A percentile compares a stretch with the other conserved stretches of the same genome.
phyloP scores from a whole-genome alignment of 2,888 invertebrate genomes.

The Tanypteryx hageni region DNA sequence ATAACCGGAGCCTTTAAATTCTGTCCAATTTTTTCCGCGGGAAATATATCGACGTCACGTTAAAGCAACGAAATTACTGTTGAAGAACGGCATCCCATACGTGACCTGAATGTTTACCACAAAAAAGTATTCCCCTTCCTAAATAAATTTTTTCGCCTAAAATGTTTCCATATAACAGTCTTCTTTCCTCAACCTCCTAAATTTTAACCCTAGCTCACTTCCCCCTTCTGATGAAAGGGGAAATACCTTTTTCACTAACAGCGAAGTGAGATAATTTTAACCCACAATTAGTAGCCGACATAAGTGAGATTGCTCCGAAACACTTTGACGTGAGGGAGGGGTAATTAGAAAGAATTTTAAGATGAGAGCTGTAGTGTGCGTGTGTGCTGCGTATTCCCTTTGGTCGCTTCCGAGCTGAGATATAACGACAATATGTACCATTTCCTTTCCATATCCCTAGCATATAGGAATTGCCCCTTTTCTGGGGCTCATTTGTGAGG shows the following conservation, averaged over 20 bases:
- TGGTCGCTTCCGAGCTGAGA: neutral
- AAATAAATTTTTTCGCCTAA: slow-evolving; percentile 15
- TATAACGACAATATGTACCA: neutral
- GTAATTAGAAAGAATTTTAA: neutral
- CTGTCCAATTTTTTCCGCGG: neutral
- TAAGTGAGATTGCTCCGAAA: neutral
- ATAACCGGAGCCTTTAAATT: neutral
- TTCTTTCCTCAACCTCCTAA: too few relatives aligned
- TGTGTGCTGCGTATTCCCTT: neutral
- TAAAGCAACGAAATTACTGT: neutral
- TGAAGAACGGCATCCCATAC: neutral
- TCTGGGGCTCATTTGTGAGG: neutral
- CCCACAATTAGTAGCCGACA: slow-evolving; percentile 5
- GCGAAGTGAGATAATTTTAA: neutral
- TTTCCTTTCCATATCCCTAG: slow-evolving; percentile 3
- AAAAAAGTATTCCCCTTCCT: neutral
- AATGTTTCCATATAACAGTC: slow-evolving; percentile 1
- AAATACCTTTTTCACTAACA: neutral
- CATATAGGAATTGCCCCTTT: neutral
- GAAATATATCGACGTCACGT: neutral
- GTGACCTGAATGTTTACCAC: slow-evolving; percentile 20
- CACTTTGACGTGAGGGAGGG: neutral
- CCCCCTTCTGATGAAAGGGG: neutral
- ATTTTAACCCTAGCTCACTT: too few relatives aligned
- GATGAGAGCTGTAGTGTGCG: neutral